Conservation (phyloP, 2,113 vertebrate genomes). For the Xiphorhynchus elegans region DNA sequence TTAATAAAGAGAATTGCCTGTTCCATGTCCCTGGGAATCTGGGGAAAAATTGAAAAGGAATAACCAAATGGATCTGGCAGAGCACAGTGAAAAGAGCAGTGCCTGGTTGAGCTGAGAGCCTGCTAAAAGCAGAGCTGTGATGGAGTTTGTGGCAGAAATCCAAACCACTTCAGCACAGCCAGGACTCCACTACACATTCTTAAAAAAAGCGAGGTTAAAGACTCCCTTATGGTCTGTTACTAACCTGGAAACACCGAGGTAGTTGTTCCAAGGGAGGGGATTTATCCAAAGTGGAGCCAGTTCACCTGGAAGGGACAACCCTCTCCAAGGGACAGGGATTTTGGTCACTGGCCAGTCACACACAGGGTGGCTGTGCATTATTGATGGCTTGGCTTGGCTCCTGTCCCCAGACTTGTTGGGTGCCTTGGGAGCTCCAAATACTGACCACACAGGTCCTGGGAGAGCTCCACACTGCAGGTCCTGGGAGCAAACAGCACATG, state of each 20-base stretch:
- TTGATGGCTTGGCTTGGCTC: not conserved
- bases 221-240: not conserved
- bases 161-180: not conserved
- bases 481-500: not conserved
- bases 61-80: constrained; percentile 9
- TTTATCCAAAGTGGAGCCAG: not conserved
- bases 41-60: not conserved
- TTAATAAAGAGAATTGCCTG: not conserved
- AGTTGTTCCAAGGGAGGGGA: not conserved
- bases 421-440: not conserved
- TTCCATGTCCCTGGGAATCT: not conserved
- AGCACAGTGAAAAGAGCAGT: not conserved
- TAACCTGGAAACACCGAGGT: not conserved
- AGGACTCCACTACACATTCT: not conserved
- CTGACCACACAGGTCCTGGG: not conserved
- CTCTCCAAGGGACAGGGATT: not conserved
- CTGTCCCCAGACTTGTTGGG: not conserved
- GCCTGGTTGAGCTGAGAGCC: not conserved
- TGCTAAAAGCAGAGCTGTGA: constrained; percentile 2
- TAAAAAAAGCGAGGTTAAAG: not conserved
- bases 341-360: rapidly evolving
- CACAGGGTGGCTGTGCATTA: rapidly evolving
- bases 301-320: not conserved
- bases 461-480: not conserved
- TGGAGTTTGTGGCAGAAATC: constrained; percentile 35